Percentiles rank a stretch among this genome's conserved stretches.
These are phyloP conservation scores for Mustela erminea DNA, from an alignment of 2,797 vertebrate genomes.

Conservation along the genomic window DNA sequence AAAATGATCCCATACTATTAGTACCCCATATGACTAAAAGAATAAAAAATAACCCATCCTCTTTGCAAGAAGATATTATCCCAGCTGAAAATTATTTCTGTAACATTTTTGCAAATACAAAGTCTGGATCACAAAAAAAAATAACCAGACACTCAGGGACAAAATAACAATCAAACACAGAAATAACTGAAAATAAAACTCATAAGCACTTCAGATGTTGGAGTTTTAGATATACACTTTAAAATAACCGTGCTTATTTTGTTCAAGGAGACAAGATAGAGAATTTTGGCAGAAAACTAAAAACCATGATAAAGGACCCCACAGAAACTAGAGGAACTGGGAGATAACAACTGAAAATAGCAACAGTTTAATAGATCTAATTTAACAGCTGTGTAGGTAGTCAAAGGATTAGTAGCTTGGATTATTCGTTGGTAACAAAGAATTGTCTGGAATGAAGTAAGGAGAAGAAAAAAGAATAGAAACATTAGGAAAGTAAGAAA, in stretches of 20 bases:
- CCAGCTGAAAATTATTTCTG: conserved; percentile 45
- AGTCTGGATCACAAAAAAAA: conserved; percentile 4
- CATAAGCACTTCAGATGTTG: not conserved
- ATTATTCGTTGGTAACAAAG: not conserved
- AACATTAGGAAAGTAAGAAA: conserved; percentile 20
- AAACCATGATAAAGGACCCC: not conserved
- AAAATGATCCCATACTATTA: not conserved
- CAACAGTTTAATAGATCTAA: not conserved
- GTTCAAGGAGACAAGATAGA: conserved; percentile 11
- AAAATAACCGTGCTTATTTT: conserved; percentile 38
- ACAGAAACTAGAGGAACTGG: not conserved
- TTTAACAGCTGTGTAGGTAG: not conserved
- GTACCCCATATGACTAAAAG: not conserved
- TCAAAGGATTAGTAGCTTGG: not conserved
- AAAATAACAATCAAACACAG: conserved; percentile 26
- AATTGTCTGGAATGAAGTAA: conserved; percentile 30
- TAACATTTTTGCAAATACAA: conserved; percentile 43
- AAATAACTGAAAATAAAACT: conserved; percentile 60
- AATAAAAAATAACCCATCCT: not conserved
- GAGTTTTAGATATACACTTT: conserved; percentile 7
- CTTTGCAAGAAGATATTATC: not conserved
- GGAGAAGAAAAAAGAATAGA: not conserved
- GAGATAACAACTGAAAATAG: conserved; percentile 18
- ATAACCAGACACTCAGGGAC: conserved; percentile 11
- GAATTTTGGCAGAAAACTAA: conserved; percentile 1